Evolutionary conservation across 2,797 vertebrate species (phyloP), one percentile per base, ranked within the genome.

Genomic region (Mormyrus proboscirostris): DNA sequence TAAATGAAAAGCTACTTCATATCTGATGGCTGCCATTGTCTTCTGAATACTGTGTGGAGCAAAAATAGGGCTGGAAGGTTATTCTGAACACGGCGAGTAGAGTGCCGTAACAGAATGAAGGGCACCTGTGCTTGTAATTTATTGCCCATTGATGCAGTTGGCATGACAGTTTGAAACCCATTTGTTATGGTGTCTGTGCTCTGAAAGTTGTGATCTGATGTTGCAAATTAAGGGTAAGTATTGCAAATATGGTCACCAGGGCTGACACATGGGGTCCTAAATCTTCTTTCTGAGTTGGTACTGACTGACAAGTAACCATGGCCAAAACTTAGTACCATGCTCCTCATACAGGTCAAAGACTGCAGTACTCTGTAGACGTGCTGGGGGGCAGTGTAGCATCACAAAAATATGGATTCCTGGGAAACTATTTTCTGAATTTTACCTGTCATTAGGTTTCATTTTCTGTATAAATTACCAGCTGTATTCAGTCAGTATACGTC

Each of bases 381-480:
- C 93, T 93, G 91, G 96, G 94, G 95, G 95, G 95, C 95, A 96
- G 92, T 94, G 91, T 91, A 94, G 92, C 93, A 94, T 95, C 94
- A 91, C 93, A 90, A 10, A 89, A 92, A 94, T 38, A 90, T 8
- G 16, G 33, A 65, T 51, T 57, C 88, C 88, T 50, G 91, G 86
- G 22, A 89, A 91, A 93, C 93, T 91, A 88, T 92, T 93, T 91
- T 94, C 87, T 94, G 91, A 94, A 94, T 95, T 94, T 93, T 94
- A 92, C 93, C 91, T 93, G 93, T 95, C 94, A 95, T 96, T 95
- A 93, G 92, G 93, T 94, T 93, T 93, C 93, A 94, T 94, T 93
- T 93, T 93, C 92, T 92, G 93, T 93, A 93, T 93, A 93, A 94
- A 95, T 95, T 93, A 95, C 94, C 93, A 93, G 91, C 92, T 92